phyloP scores from a whole-genome alignment of 1,140 invertebrate species.

The Elymnias hypermnestra region DNA sequence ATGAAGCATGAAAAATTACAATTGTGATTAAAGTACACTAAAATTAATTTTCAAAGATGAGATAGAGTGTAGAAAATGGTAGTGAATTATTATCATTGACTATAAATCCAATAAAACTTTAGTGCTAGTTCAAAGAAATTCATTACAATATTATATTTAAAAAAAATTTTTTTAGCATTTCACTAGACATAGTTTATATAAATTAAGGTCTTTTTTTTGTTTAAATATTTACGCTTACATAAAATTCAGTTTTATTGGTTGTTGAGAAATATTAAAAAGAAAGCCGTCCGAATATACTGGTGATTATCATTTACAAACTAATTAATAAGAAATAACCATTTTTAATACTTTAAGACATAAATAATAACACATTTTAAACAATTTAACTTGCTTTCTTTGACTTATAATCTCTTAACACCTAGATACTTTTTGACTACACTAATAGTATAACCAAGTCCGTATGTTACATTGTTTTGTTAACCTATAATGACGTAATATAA shows the following conservation, averaged over 20 bases:
- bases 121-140: slow-evolving; percentile 11
- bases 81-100: slow-evolving; percentile 23
- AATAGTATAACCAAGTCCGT: slow-evolving; percentile 72
- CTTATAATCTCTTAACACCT: slow-evolving; percentile 72
- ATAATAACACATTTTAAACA: slow-evolving; percentile 76
- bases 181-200: slow-evolving; percentile 1
- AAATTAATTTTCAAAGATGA: slow-evolving; percentile 40
- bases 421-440: slow-evolving; percentile 69
- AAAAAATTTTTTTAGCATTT: background rate
- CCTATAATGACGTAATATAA: slow-evolving; percentile 72
- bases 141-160: background rate
- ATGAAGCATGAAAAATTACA: no score
- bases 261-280: slow-evolving; percentile 36
- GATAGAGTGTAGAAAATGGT: slow-evolving; percentile 73
- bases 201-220: slow-evolving; percentile 5
- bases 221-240: slow-evolving; percentile 7
- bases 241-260: slow-evolving; percentile 55
- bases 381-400: slow-evolving; percentile 75
- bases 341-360: slow-evolving; percentile 76
- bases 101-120: slow-evolving; percentile 65
- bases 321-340: slow-evolving; percentile 76
- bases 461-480: slow-evolving; percentile 66
- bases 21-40: no score
- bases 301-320: slow-evolving; percentile 71
- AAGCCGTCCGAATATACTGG: slow-evolving; percentile 53